phyloP scores from a whole-genome alignment of 2,797 vertebrate genomes.

The Etheostoma nigrum region DNA sequence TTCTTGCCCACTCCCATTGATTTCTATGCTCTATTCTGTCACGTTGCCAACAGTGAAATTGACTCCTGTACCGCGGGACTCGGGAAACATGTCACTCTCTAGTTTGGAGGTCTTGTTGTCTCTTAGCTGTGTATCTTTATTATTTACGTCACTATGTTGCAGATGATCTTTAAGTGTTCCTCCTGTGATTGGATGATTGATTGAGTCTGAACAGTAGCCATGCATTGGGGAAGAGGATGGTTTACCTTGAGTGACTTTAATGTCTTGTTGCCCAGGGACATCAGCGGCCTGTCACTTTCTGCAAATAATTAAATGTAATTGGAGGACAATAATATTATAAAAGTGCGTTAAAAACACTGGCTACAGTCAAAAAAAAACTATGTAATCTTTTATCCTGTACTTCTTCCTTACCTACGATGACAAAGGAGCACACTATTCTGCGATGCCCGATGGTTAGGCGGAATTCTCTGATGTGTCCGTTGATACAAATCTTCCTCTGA shows the following conservation, averaged over 20 bases:
- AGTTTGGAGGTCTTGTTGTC: not conserved
- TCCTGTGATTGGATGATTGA: not conserved
- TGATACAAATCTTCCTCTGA: slow-evolving; percentile 73
- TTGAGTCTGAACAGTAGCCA: not conserved
- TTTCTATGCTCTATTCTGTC: too few species aligned
- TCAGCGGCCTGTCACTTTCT: slow-evolving; percentile 86
- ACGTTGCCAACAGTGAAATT: too few species aligned
- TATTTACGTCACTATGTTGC: not conserved
- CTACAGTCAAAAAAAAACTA: not conserved
- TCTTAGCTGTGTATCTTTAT: not conserved
- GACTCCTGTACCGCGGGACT: too few species aligned
- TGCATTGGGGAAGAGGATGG: not conserved
- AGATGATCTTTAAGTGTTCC: not conserved
- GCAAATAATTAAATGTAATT: slow-evolving; percentile 40
- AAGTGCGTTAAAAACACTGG: not conserved
- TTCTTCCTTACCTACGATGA: slow-evolving; percentile 84
- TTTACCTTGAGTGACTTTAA: slow-evolving; percentile 89
- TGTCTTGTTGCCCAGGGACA: slow-evolving; percentile 89
- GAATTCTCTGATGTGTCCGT: slow-evolving; percentile 84
- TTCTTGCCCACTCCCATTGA: too few species aligned
- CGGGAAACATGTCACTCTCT: not conserved
- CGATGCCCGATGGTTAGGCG: slow-evolving; percentile 82
- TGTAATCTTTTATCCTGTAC: not conserved
- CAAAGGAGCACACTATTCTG: slow-evolving; percentile 82
- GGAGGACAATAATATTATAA: not conserved